Percentiles rank a stretch among this genome's conserved stretches.
Evolutionary conservation across 2,113 vertebrate species (phyloP).

Genomic region (Neopipo cinnamomea): DNA sequence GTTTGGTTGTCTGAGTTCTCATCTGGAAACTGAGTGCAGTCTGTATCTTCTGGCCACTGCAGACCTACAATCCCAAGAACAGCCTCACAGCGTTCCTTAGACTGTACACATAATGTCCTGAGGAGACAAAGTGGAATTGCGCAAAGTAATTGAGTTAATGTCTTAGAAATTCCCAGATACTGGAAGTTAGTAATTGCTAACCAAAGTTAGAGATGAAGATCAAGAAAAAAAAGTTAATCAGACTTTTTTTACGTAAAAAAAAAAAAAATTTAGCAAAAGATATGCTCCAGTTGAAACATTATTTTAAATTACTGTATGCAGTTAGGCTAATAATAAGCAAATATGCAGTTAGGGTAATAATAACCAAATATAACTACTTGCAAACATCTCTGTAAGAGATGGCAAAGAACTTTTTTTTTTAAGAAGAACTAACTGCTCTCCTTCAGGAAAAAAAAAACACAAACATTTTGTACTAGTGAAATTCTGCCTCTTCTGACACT

Average conservation of each 20-base stretch:
- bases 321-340: neutral
- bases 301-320: neutral
- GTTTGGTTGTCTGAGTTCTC: slow-evolving; percentile 80
- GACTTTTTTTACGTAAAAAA: neutral
- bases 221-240: neutral
- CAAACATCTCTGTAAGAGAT: neutral
- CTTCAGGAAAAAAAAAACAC: neutral
- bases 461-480: neutral
- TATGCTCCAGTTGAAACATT: neutral
- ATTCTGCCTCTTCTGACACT: neutral
- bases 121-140: neutral
- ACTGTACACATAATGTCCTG: slow-evolving; percentile 85
- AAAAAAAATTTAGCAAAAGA: neutral
- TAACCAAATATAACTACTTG: neutral
- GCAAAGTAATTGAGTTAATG: neutral
- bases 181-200: neutral
- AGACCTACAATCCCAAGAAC: slow-evolving; percentile 92
- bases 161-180: neutral
- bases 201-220: neutral
- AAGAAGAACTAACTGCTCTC: neutral
- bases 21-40: slow-evolving; percentile 91
- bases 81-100: slow-evolving; percentile 90
- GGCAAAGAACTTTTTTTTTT: neutral
- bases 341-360: neutral
- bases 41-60: slow-evolving; percentile 94